phyloP scores from a whole-genome alignment of 1,140 invertebrate species.

The Scaptodrosophila lebanonensis region DNA sequence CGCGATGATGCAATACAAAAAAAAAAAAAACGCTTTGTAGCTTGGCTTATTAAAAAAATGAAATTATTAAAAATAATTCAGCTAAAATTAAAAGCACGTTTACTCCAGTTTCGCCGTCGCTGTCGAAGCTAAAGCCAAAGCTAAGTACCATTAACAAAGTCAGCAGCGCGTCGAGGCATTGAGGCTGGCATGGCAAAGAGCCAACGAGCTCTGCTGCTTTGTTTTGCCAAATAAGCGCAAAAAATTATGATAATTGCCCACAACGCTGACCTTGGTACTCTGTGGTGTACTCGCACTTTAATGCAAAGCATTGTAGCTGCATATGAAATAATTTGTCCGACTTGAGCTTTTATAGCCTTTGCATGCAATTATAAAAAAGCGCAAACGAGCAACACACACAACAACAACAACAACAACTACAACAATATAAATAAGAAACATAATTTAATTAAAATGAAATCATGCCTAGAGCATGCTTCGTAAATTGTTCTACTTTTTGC shows the following conservation, averaged over 20 bases:
- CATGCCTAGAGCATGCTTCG: conserved; percentile 73
- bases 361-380: conserved; percentile 65
- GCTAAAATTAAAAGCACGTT: conserved; percentile 57
- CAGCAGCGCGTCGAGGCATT: conserved; percentile 12
- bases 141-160: conserved; percentile 39
- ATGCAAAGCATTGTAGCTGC: conserved; percentile 1
- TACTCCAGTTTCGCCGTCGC: conserved; percentile 59
- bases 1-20: conserved; percentile 60
- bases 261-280: neutral
- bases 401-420: conserved; percentile 17
- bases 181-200: neutral
- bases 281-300: neutral
- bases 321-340: neutral
- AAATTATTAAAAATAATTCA: conserved; percentile 46
- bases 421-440: conserved; percentile 42
- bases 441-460: conserved; percentile 76
- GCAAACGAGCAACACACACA: too few species aligned
- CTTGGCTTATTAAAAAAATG: conserved; percentile 27
- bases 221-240: conserved; percentile 35
- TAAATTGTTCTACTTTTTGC: conserved; percentile 71
- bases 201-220: conserved; percentile 25
- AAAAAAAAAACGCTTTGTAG: conserved; percentile 52
- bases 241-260: conserved; percentile 72
- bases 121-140: conserved; percentile 21
- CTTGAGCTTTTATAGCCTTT: conserved; percentile 65